Evolutionary conservation across 2,797 vertebrate genomes (phyloP), one percentile per base, ranked within the genome.

Genomic region (Lepus oiostolus): DNA sequence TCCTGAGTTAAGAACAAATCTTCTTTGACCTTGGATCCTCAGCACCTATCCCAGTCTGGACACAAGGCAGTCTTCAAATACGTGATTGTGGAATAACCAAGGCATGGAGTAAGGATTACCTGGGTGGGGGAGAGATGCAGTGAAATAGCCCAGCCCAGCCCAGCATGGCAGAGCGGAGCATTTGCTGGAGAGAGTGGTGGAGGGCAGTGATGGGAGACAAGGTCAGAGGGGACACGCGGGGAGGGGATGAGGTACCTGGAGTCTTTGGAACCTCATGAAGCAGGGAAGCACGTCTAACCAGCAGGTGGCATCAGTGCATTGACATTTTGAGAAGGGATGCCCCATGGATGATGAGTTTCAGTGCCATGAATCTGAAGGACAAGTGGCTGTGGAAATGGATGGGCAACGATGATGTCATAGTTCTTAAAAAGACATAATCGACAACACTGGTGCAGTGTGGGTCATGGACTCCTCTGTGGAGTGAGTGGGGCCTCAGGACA

Each of bases 361-460:
- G 32, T 17, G 50, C 26, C 62, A 11, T 85, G 70, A 75, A 11
- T 11, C 10, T 35, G 35, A 71, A n/a, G 26, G 1, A 1, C 24
- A 13, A 76, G 5, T 70, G 72, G 22, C 5, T 24, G 14, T 60
- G 28, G 47, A 32, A 71, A 19, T 11, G n/a, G 58, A 24, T 8
- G 0, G 26, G 42, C 35, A 13, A 12, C 1, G 7, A 21, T 17
- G 5, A 11, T 17, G 21, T 21, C 30, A 13, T 1, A n/a, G 62
- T 2, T 72, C 75, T 86, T 79, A 21, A 24, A 65, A 32, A 89
- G 16, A 13, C 4, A 22, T 30, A 76, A 26, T 71, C 2, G 22
- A 24, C 24, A 24, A 11, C 19, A 2, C 4, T 11, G 22, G 22
- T 54, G 7, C 42, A 14, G 5, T 14, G 35, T 28, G 11, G 12